Conservation (phyloP, 2,797 vertebrate species). For the Gallinago stenura region DNA sequence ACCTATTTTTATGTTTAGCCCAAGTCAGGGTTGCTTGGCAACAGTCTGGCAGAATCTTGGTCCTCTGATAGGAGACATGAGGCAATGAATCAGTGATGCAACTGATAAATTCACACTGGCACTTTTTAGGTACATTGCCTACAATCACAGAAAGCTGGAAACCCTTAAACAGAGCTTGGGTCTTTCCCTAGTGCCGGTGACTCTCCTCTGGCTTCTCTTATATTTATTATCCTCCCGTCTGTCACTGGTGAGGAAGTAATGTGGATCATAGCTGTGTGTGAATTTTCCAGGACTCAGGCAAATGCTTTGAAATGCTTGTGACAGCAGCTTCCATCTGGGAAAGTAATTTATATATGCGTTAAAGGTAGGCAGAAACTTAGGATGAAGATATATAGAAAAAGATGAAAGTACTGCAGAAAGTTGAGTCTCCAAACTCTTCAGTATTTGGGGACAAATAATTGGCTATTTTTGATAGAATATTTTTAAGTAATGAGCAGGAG, state of each 20-base stretch:
- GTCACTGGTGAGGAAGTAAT: not conserved
- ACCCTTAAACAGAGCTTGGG: not conserved
- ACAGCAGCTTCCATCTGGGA: not conserved
- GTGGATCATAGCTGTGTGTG: not conserved
- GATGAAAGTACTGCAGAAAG: not conserved
- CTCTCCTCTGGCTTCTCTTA: not conserved
- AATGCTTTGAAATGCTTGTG: not conserved
- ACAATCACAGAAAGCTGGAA: slow-evolving; percentile 34
- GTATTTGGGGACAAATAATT: not conserved
- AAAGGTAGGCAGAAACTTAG: not conserved
- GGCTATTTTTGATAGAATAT: not conserved
- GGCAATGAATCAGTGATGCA: not conserved
- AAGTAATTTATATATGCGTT: not conserved
- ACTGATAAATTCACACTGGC: slow-evolving; percentile 36
- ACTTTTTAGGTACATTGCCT: slow-evolving; percentile 1
- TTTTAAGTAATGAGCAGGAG: not conserved
- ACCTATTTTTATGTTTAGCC: not conserved
- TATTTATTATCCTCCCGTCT: not conserved
- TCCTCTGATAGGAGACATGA: not conserved
- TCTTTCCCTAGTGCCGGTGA: not conserved
- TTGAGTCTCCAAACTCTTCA: not conserved
- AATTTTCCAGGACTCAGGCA: slow-evolving; percentile 10
- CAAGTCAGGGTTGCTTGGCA: slow-evolving; percentile 51
- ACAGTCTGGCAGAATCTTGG: slow-evolving; percentile 20
- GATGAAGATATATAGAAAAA: not conserved